Conservation (phyloP, 2,113 vertebrate genomes). For the Pogona vitticeps region DNA sequence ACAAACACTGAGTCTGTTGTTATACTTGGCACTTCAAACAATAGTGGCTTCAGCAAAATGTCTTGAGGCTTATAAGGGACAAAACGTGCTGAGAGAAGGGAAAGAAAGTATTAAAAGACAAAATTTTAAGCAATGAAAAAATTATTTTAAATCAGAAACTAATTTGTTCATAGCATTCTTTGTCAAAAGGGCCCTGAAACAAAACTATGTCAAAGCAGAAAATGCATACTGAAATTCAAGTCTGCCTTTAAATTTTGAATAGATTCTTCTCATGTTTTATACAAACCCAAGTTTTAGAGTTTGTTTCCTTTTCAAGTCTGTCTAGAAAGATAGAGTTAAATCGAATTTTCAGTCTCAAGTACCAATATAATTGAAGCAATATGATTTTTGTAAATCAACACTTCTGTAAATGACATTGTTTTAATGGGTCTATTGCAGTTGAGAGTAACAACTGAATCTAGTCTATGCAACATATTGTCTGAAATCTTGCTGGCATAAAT, state of each 20-base stretch:
- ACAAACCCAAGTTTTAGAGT: neutral
- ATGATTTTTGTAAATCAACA: no score
- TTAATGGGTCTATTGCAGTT: no score
- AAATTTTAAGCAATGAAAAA: slow-evolving; percentile 12
- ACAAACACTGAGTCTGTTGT: slow-evolving; percentile 97
- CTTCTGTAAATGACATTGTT: no score
- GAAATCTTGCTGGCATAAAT: no score
- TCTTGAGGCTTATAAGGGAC: slow-evolving; percentile 94
- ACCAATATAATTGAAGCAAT: neutral
- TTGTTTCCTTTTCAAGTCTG: neutral
- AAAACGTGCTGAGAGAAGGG: slow-evolving; percentile 82
- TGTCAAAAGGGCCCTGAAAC: neutral
- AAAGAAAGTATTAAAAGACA: slow-evolving; percentile 44
- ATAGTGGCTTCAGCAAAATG: slow-evolving; percentile 94
- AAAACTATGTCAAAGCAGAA: neutral
- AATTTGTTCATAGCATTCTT: neutral
- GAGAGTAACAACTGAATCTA: no score
- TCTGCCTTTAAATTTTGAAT: neutral
- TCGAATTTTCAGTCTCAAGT: neutral
- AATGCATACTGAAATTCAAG: neutral
- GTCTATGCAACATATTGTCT: no score
- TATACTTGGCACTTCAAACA: slow-evolving; percentile 98
- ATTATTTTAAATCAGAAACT: neutral
- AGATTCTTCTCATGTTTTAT: neutral
- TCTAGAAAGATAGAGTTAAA: no score